These are phyloP conservation scores for Protophormia terraenovae DNA, from an alignment of 2,888 invertebrate species.

Conservation along the genomic window DNA sequence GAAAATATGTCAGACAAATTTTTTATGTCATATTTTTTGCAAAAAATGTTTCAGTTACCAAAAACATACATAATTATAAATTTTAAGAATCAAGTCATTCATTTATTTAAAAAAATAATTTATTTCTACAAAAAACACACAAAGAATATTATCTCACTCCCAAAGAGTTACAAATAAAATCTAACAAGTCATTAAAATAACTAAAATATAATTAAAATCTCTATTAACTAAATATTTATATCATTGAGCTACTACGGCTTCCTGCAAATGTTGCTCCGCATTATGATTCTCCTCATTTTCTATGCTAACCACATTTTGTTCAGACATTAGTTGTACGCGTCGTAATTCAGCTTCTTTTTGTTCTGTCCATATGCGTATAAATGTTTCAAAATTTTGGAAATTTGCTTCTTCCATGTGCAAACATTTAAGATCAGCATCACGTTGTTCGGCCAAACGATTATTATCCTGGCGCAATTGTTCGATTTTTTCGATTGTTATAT, in stretches of 20 bases:
- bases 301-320: not conserved
- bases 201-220: slow-evolving; percentile 20
- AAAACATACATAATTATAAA: no score
- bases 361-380: slow-evolving; percentile 68
- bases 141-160: not conserved
- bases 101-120: slow-evolving; percentile 20
- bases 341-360: slow-evolving; percentile 59
- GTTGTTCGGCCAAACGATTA: slow-evolving; percentile 67
- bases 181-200: not conserved
- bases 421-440: slow-evolving; percentile 64
- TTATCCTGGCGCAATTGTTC: slow-evolving; percentile 73
- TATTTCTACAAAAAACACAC: slow-evolving; percentile 3
- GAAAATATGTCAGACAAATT: not conserved
- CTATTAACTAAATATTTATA: not conserved
- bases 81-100: not conserved
- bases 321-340: slow-evolving; percentile 11
- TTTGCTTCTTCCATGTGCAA: slow-evolving; percentile 71
- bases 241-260: slow-evolving; percentile 44
- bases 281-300: slow-evolving; percentile 46
- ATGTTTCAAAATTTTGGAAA: slow-evolving; percentile 69
- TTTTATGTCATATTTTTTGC: no score
- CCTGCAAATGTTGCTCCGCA: slow-evolving; percentile 38
- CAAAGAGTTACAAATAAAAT: not conserved
- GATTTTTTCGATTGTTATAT: slow-evolving; percentile 72
- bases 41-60: no score